These are phyloP conservation scores for Argyresthia goedartella DNA, from an alignment of 2,888 invertebrate species.

Conservation along the genomic window DNA sequence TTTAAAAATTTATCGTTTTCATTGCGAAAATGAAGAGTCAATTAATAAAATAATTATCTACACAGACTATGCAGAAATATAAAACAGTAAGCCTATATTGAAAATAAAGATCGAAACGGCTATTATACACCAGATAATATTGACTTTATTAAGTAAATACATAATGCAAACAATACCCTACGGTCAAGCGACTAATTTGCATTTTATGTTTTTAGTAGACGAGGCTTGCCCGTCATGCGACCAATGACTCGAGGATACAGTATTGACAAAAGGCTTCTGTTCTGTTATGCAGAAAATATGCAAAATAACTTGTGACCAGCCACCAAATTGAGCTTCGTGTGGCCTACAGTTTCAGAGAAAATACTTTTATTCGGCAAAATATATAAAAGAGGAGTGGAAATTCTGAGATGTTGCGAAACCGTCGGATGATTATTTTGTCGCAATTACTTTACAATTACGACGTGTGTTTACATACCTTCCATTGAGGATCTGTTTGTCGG, in stretches of 20 bases:
- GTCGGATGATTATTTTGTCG: neutral
- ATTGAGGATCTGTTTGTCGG: constrained; percentile 18
- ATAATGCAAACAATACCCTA: neutral
- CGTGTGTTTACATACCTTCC: constrained; percentile 6
- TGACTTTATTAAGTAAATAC: constrained; percentile 4
- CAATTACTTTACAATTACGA: constrained; percentile 1
- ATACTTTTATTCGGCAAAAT: too few relatives aligned
- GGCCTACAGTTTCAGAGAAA: constrained; percentile 24
- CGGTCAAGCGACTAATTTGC: constrained; percentile 4
- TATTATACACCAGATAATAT: constrained; percentile 3
- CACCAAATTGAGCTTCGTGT: constrained; percentile 44
- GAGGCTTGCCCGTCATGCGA: constrained; percentile 31
- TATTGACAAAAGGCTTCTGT: constrained; percentile 60
- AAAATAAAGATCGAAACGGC: neutral
- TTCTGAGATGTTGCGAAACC: neutral
- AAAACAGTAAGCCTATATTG: neutral
- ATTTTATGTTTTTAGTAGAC: constrained; percentile 33
- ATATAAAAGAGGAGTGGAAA: neutral
- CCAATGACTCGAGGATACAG: constrained; percentile 47
- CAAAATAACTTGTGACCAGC: constrained; percentile 40
- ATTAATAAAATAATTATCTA: too few relatives aligned
- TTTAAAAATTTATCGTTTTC: too few relatives aligned
- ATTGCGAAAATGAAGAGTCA: too few relatives aligned
- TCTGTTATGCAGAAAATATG: constrained; percentile 61
- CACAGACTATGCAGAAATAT: too few relatives aligned